These are phyloP conservation scores for Platycnemis pennipes DNA, from an alignment of 2,888 invertebrate genomes.

Conservation along the genomic window DNA sequence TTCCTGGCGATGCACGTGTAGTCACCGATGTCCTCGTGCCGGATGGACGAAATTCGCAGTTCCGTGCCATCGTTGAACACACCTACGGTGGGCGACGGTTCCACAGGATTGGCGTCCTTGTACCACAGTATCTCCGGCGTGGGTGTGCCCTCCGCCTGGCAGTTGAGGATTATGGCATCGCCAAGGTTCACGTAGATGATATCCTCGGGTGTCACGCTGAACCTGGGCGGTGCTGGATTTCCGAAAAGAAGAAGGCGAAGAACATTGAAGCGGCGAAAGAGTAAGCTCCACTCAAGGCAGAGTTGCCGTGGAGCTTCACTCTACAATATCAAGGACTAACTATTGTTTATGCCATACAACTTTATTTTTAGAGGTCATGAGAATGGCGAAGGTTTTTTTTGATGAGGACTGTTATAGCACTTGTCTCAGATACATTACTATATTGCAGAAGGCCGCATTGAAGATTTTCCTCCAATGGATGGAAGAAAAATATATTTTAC, in stretches of 20 bases:
- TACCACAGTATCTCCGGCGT: constrained; percentile 98
- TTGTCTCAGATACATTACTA: too few species aligned
- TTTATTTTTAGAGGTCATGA: background rate
- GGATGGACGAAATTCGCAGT: constrained; percentile 94
- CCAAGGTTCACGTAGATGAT: constrained; percentile 98
- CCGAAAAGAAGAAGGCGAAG: constrained; percentile 66
- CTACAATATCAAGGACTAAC: background rate
- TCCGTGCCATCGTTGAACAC: constrained; percentile 97
- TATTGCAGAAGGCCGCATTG: too few species aligned
- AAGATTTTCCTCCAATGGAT: too few species aligned
- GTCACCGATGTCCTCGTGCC: constrained; percentile 97
- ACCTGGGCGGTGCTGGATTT: constrained; percentile 91
- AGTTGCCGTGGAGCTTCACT: background rate
- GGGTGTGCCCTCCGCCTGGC: constrained; percentile 97
- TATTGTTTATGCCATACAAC: background rate
- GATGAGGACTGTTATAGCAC: too few species aligned
- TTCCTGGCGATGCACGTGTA: constrained; percentile 98
- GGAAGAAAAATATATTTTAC: too few species aligned
- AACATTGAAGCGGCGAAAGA: background rate
- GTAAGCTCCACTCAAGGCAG: background rate
- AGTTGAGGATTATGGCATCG: constrained; percentile 97
- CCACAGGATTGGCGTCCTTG: constrained; percentile 95
- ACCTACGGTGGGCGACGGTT: constrained; percentile 91
- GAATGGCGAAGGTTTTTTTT: too few species aligned
- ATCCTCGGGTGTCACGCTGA: constrained; percentile 96